Base-by-base conservation (phyloP, 2,888 invertebrate species). In the Sarcophaga carnaria region DNA sequence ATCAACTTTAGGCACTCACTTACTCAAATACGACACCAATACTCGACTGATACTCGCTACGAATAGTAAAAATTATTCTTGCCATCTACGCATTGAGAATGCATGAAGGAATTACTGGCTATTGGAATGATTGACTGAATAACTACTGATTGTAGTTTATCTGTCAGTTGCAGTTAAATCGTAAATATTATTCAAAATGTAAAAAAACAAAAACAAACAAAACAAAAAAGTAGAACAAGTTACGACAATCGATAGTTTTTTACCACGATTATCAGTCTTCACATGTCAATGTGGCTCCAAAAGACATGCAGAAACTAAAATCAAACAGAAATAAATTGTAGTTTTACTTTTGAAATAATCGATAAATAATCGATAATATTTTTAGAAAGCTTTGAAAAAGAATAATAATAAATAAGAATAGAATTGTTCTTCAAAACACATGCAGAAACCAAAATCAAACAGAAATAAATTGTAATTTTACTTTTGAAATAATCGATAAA, bases 141-240 rank as follows among this genome's bases (percentile, higher is more conserved):
- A 37, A 14, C 25, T 66, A 45, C 37, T 10, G 12, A 60, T 37
- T 69, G 25, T 14, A 62, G 10, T 79, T 71, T 27, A 49, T 14
- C n/a, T 60, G 60, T 22, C 66, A 74, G 60, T 64, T 64, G 60
- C 72, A 67, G 47, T 67, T 74, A 67, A 62, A n/a, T 62, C 25
- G 67, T 62, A 80, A 80, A 74, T 67, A 74, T 45, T 74, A 12
- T 59, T 8, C 2, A 12, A 6, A 67, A 80, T 67, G 59, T 74
- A 59, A 45, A 49, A 14, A 14, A 14, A 12, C 3, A 12, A 49
- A 49, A 49, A 49, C 10, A 45, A 45, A 47, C 20, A 1, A 25
- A 71, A 71, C 27, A 14, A 59, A 59, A 71, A 70, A 70, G 37
- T 37, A 37, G 37, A 37, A 37, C 37, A 37, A 37, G 37, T 37